Conservation (phyloP, 2,888 invertebrate genomes). For the Anarsia innoxiella region DNA sequence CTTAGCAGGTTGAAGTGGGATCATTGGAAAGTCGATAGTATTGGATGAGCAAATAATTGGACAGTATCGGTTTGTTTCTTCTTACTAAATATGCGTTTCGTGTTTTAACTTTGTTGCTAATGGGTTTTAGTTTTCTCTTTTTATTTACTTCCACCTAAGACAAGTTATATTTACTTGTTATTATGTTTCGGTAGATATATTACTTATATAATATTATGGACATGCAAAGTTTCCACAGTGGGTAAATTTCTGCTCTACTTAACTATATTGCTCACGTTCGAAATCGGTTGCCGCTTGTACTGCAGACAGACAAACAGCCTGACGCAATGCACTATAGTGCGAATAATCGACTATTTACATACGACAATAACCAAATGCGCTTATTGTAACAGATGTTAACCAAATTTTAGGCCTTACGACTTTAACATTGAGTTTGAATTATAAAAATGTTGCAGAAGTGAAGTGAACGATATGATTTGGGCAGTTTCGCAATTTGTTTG, state of each 20-base stretch:
- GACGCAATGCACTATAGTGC: conserved; percentile 21
- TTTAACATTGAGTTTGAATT: neutral
- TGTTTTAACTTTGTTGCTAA: conserved; percentile 4
- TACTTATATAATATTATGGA: conserved; percentile 5
- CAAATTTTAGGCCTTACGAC: conserved; percentile 7
- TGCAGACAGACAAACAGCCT: conserved; percentile 9
- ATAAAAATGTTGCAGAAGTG: neutral
- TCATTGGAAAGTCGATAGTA: conserved; percentile 35
- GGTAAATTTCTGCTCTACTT: conserved; percentile 11
- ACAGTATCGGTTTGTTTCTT: conserved; percentile 8
- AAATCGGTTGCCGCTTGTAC: conserved; percentile 7
- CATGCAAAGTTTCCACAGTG: conserved; percentile 7
- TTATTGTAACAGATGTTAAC: neutral
- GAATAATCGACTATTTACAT: conserved; percentile 23
- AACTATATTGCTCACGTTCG: conserved; percentile 8
- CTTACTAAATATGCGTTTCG: conserved; percentile 2
- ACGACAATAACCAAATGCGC: conserved; percentile 6
- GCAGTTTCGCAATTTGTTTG: conserved; percentile 39
- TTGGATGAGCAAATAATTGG: conserved; percentile 28
- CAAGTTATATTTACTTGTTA: neutral
- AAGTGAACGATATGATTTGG: conserved; percentile 32
- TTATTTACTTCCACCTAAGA: no score
- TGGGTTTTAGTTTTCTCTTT: no score
- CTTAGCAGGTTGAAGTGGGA: conserved; percentile 28
- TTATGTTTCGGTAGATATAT: no score